A percentile compares a stretch with the other conserved stretches of the same genome.
phyloP scores from a whole-genome alignment of 1,140 invertebrate genomes.

The Cyphomyrmex costatus region DNA sequence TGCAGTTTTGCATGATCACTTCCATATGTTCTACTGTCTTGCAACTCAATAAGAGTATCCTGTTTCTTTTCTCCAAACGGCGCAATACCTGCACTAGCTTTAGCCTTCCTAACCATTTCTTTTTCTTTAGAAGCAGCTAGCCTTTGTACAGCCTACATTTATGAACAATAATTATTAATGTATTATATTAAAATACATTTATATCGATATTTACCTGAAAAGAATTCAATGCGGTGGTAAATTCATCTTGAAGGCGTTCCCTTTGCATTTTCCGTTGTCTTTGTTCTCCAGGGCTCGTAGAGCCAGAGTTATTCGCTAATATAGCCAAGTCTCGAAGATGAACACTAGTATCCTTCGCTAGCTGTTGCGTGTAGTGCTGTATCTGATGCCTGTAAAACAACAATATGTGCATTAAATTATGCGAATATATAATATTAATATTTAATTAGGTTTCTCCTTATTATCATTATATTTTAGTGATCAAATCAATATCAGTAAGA shows the following conservation, averaged over 20 bases:
- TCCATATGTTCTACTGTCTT: slow-evolving; percentile 86
- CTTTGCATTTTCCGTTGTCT: slow-evolving; percentile 96
- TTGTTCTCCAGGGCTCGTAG: slow-evolving; percentile 87
- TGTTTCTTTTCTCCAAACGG: slow-evolving; percentile 88
- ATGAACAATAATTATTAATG: slow-evolving; percentile 22
- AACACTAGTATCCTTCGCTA: slow-evolving; percentile 97
- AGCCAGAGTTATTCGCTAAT: slow-evolving; percentile 85
- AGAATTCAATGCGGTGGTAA: slow-evolving; percentile 95
- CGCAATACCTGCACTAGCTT: slow-evolving; percentile 87
- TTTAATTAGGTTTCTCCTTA: too few relatives aligned
- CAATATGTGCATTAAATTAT: too few relatives aligned
- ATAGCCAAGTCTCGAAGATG: slow-evolving; percentile 93
- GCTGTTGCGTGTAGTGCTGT: slow-evolving; percentile 97
- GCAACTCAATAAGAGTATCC: slow-evolving; percentile 90
- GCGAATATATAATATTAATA: too few relatives aligned
- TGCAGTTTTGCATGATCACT: slow-evolving; percentile 79
- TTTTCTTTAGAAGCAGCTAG: slow-evolving; percentile 94
- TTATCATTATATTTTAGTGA: too few relatives aligned
- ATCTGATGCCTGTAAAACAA: slow-evolving; percentile 93
- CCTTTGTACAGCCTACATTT: slow-evolving; percentile 89
- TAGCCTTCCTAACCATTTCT: slow-evolving; percentile 91
- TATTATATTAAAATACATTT: slow-evolving; percentile 21
- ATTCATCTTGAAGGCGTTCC: slow-evolving; percentile 97
- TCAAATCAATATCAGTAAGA: too few relatives aligned
- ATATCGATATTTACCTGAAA: slow-evolving; percentile 90